These are phyloP conservation scores for Venustaconcha ellipsiformis DNA, from an alignment of 1,140 invertebrate species.

Conservation along the genomic window DNA sequence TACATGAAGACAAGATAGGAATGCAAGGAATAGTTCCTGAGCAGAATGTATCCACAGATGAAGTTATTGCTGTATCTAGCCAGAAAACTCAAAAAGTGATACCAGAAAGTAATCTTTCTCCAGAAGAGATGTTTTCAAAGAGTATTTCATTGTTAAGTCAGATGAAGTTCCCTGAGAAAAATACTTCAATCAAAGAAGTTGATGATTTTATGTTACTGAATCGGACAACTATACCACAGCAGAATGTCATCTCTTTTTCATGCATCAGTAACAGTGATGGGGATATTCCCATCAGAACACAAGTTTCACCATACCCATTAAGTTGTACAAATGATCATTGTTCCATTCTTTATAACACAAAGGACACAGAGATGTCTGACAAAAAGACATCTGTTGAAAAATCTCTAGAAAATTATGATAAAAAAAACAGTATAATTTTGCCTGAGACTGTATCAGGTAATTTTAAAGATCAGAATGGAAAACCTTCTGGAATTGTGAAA, in stretches of 20 bases:
- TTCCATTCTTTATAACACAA: not conserved
- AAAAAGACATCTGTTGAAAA: not conserved
- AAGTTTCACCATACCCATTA: too few species aligned
- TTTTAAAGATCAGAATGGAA: not conserved
- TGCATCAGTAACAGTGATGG: too few species aligned
- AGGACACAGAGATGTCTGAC: not conserved
- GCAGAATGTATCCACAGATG: conserved; percentile 6
- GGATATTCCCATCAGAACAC: too few species aligned
- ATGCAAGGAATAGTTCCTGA: conserved; percentile 2
- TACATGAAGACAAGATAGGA: conserved; percentile 5
- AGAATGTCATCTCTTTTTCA: too few species aligned
- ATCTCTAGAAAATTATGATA: not conserved
- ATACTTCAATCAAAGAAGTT: too few species aligned
- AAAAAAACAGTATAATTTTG: not conserved
- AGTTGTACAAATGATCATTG: not conserved
- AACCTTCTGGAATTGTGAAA: not conserved
- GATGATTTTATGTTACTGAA: too few species aligned
- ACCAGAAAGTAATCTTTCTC: not conserved
- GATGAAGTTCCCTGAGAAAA: too few species aligned
- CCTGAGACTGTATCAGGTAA: not conserved
- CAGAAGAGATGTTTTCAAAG: too few species aligned
- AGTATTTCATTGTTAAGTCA: too few species aligned
- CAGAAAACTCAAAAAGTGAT: not conserved
- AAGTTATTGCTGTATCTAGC: not conserved
- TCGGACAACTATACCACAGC: too few species aligned